Percentiles rank a stretch among this genome's conserved stretches.
Evolutionary conservation across 2,888 invertebrate species (phyloP).

Genomic region (Fragum whitleyi): DNA sequence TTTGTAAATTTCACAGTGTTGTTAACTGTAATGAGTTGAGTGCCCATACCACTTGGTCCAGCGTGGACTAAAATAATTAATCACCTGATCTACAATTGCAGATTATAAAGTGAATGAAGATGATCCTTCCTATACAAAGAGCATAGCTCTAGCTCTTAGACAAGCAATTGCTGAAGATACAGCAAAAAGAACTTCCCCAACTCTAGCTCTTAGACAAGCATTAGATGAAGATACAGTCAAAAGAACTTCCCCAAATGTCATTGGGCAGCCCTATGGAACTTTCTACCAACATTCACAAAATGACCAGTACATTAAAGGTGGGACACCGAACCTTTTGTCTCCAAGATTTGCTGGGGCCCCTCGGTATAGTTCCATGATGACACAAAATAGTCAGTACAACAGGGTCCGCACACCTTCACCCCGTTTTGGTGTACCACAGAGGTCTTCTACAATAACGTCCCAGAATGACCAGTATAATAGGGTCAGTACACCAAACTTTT

Average conservation of each 20-base stretch:
- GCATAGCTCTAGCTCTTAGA: not conserved
- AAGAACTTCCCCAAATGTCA: no score
- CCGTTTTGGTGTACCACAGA: no score
- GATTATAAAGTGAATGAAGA: no score
- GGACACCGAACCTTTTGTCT: not conserved
- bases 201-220: constrained; percentile 1
- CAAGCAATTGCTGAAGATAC: not conserved
- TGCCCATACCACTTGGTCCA: no score
- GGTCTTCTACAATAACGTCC: no score
- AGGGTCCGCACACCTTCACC: no score
- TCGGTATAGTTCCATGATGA: no score
- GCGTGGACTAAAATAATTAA: no score
- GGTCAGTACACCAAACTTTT: not conserved
- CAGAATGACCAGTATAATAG: not conserved
- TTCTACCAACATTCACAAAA: not conserved
- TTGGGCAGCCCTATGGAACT: not conserved
- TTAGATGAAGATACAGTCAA: not conserved
- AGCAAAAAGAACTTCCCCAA: not conserved
- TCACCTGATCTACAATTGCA: no score
- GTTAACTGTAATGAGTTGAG: no score
- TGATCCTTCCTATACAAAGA: not conserved
- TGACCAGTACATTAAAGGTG: not conserved
- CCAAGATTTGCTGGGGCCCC: not conserved
- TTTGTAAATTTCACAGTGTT: no score
- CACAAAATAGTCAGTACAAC: no score